phyloP scores from a whole-genome alignment of 2,113 vertebrate species.

The Nothocercus julius region DNA sequence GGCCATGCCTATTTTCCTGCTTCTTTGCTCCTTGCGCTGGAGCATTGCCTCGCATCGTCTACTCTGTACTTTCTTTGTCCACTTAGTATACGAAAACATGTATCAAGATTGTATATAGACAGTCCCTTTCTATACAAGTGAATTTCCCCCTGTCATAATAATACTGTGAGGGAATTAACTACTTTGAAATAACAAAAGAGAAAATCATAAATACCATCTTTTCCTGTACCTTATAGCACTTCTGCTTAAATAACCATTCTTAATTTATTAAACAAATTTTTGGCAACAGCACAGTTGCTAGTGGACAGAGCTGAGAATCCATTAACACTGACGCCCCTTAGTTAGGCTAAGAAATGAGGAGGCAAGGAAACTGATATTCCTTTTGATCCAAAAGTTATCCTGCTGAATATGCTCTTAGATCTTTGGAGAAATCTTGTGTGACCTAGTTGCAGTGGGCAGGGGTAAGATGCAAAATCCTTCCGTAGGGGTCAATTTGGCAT shows the following conservation, averaged over 20 bases:
- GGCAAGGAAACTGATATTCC: neutral
- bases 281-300: neutral
- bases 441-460: constrained; percentile 20
- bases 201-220: neutral
- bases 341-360: neutral
- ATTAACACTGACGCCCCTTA: neutral
- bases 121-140: neutral
- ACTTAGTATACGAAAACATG: too few relatives aligned
- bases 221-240: neutral
- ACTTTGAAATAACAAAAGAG: neutral
- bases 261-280: neutral
- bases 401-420: constrained; percentile 29
- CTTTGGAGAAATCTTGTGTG: neutral
- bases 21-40: neutral
- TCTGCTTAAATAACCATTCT: neutral
- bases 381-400: neutral
- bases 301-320: neutral
- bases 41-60: neutral
- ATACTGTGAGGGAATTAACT: neutral
- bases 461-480: neutral
- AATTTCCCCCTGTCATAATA: neutral
- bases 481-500: neutral
- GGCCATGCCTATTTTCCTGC: neutral
- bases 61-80: neutral
- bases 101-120: neutral